A percentile compares a stretch with the other conserved stretches of the same genome.
These are phyloP conservation scores for Lasioglossum baleicum DNA, from an alignment of 1,140 invertebrate genomes.

Conservation along the genomic window DNA sequence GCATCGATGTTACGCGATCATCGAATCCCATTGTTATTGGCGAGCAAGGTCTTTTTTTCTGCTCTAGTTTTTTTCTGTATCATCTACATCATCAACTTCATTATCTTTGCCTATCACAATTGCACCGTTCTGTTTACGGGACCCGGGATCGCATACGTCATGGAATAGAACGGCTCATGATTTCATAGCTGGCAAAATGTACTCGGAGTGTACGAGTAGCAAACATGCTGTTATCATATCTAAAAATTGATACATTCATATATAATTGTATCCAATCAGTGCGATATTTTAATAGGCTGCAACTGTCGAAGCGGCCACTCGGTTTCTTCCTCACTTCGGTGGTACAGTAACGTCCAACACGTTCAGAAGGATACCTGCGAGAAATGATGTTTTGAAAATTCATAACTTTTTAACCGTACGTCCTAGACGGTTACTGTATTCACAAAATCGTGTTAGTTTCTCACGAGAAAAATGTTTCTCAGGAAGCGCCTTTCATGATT, in stretches of 20 bases:
- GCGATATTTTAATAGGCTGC: constrained; percentile 57
- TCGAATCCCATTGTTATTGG: neutral
- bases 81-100: constrained; percentile 11
- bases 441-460: constrained; percentile 71
- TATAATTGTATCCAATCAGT: constrained; percentile 55
- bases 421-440: constrained; percentile 39
- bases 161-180: neutral
- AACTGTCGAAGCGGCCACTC: constrained; percentile 56
- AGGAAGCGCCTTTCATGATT: constrained; percentile 65
- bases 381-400: constrained; percentile 42
- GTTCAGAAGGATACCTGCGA: constrained; percentile 22
- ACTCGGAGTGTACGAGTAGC: neutral
- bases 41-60: neutral
- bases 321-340: constrained; percentile 64
- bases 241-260: constrained; percentile 34
- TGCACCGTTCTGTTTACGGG: constrained; percentile 17
- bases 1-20: neutral
- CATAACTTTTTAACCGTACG: constrained; percentile 61
- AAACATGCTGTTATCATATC: constrained; percentile 29
- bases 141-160: neutral
- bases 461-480: constrained; percentile 59
- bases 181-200: neutral
- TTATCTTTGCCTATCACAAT: constrained; percentile 44
- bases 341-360: constrained; percentile 65
- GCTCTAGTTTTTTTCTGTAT: neutral